Conservation (phyloP, 2,888 invertebrate species). For the Lasius platythorax region DNA sequence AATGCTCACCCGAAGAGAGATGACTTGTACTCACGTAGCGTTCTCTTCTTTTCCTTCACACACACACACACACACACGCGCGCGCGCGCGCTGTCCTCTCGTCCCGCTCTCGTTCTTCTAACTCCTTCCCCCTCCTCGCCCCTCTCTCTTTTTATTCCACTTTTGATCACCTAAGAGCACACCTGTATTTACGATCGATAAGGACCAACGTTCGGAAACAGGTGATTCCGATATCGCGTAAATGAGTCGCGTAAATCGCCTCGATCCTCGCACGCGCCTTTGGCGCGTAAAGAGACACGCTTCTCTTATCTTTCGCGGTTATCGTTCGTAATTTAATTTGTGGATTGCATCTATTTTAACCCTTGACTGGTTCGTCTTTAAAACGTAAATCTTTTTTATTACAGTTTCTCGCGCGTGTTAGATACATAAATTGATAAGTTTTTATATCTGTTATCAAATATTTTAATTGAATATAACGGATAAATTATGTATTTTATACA, state of each 20-base stretch:
- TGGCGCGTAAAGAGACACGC: not conserved
- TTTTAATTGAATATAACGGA: not conserved
- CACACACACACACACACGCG: not conserved
- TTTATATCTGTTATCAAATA: not conserved
- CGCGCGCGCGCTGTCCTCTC: not conserved
- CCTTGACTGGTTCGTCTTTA: not conserved
- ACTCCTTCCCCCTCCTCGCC: not conserved
- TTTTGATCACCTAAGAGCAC: conserved; percentile 40
- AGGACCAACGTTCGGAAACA: conserved; percentile 46
- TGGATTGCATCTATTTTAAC: not conserved
- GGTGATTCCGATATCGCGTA: conserved; percentile 42
- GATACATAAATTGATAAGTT: not conserved
- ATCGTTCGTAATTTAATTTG: conserved; percentile 22
- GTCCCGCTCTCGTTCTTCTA: not conserved
- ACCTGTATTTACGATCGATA: conserved; percentile 51
- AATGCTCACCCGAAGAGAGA: conserved; percentile 66
- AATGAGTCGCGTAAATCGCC: conserved; percentile 23
- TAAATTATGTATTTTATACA: not conserved
- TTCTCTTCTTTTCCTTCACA: conserved; percentile 27
- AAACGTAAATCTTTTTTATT: not conserved
- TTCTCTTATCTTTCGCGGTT: conserved; percentile 33
- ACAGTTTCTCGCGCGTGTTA: not conserved
- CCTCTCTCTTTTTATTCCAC: not conserved
- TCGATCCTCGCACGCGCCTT: not conserved
- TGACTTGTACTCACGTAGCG: conserved; percentile 41